These are phyloP conservation scores for Colistium nudipinnis DNA, from an alignment of 2,113 vertebrate genomes.

Conservation along the genomic window DNA sequence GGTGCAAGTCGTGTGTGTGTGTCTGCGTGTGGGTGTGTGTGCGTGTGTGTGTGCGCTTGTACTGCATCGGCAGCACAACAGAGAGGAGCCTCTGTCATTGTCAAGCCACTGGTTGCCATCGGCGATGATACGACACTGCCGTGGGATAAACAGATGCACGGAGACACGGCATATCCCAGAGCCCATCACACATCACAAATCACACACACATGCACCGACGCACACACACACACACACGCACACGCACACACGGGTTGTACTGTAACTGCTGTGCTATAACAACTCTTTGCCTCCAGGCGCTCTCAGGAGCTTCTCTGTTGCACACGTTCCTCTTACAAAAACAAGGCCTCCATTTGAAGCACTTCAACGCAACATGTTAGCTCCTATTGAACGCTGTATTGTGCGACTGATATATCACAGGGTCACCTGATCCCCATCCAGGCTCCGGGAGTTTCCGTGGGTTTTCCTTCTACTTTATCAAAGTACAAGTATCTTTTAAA, in stretches of 20 bases:
- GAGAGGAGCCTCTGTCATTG: constrained; percentile 69
- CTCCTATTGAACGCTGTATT: not conserved
- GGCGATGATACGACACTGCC: constrained; percentile 65
- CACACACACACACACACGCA: constrained; percentile 28
- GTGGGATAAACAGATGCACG: constrained; percentile 73
- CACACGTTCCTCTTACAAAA: constrained; percentile 49
- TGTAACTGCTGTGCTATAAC: constrained; percentile 60
- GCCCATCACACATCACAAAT: constrained; percentile 52
- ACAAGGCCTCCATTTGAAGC: constrained; percentile 48
- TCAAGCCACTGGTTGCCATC: constrained; percentile 70
- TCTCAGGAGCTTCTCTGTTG: constrained; percentile 50
- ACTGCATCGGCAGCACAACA: constrained; percentile 56
- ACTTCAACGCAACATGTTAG: constrained; percentile 36
- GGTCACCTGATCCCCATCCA: constrained; percentile 34
- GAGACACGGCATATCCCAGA: constrained; percentile 67
- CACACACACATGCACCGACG: constrained; percentile 7
- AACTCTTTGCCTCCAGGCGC: constrained; percentile 64
- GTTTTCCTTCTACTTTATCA: constrained; percentile 9
- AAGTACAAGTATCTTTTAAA: constrained; percentile 11
- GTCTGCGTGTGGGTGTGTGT: constrained; percentile 4
- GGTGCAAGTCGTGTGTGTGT: constrained; percentile 14
- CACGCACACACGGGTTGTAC: constrained; percentile 36
- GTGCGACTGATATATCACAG: constrained; percentile 3
- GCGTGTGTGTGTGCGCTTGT: constrained; percentile 10
- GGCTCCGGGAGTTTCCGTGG: not conserved